Conservation (phyloP, 1,140 invertebrate genomes). For the Drosophila mauritiana region DNA sequence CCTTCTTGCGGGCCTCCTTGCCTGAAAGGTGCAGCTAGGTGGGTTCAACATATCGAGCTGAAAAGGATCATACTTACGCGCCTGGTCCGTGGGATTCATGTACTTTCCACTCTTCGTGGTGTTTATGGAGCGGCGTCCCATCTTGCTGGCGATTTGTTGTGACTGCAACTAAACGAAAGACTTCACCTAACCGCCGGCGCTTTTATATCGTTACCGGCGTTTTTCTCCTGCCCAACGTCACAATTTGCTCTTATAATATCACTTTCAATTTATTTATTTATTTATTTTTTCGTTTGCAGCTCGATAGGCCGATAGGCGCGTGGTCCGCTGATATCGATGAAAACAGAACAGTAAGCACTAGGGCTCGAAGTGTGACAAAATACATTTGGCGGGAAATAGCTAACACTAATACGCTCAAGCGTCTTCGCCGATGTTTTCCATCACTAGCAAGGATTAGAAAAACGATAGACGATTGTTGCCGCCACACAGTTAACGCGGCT, state of each 20-base stretch:
- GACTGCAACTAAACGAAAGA: background rate
- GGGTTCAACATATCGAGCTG: conserved; percentile 6
- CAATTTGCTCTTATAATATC: background rate
- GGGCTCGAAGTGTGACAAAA: background rate
- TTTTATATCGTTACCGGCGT: background rate
- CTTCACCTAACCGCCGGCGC: background rate
- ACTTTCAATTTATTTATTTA: background rate
- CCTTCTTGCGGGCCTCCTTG: conserved; percentile 98
- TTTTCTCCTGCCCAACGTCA: background rate
- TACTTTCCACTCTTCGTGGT: conserved; percentile 99
- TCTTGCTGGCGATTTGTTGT: conserved; percentile 85
- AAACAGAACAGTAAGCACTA: background rate
- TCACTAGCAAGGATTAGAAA: too few relatives aligned
- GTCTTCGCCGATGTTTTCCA: too few relatives aligned
- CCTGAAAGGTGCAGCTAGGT: conserved; percentile 86
- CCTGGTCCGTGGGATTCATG: conserved; percentile 99
- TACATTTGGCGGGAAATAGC: background rate
- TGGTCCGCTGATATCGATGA: background rate
- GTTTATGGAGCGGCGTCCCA: conserved; percentile 98
- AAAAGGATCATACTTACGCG: conserved; percentile 89
- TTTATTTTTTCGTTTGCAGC: background rate
- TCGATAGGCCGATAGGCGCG: background rate
- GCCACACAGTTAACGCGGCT: too few relatives aligned
- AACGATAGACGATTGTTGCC: too few relatives aligned
- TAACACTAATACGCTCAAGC: too few relatives aligned